Evolutionary conservation across 2,797 vertebrate species (phyloP), one percentile per base, ranked within the genome.

Genomic region (Dallia pectoralis): DNA sequence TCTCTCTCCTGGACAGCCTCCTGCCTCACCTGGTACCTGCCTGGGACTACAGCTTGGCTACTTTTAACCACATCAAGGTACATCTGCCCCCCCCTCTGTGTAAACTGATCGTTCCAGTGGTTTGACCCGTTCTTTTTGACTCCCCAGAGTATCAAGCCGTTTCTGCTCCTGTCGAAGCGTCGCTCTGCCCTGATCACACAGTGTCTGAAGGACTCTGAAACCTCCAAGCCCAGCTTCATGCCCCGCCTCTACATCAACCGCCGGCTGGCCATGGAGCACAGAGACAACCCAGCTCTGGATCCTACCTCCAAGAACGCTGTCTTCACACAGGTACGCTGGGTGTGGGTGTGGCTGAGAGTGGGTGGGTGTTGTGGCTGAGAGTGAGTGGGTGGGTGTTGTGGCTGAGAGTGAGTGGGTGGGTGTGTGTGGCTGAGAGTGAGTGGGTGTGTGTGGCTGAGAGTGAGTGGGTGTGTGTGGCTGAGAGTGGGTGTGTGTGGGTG

Each of bases 181-280:
- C 95, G 97, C 81, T 94, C 95, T 0, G 93, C 95, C 69, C 95
- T 99, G 77, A 97, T 99, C 83, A 92, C 94, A 6, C 97, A 98
- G 90, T 98, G 97, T 85, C 93, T 99, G 84, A 98, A 97, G 81
- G 96, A 99, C 86, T 99, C 97, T 0, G 97, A 99, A 89, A 97
- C 96, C 84, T 97, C 94, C 84, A 98, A 97, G 73, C 97, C 97
- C 68, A 97, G 95, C 89, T 95, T 96, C 89, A 98, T 98, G 96
- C 97, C 97, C 0, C 94, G 96, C 12, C 95, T 99, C 40, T 99
- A 98, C 88, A 99, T 99, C 88, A 99, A 99, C 92, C 93, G 97
- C 7, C 95, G 97, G 29, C 92, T 98, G 77, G 97, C 97, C 80
- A 99, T 99, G 97, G 97, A 99, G 83, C 97, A 99, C 89, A 89